Conservation (phyloP, 37 sponge, comb jelly and placozoan species). For the Eunapius fragilis region DNA sequence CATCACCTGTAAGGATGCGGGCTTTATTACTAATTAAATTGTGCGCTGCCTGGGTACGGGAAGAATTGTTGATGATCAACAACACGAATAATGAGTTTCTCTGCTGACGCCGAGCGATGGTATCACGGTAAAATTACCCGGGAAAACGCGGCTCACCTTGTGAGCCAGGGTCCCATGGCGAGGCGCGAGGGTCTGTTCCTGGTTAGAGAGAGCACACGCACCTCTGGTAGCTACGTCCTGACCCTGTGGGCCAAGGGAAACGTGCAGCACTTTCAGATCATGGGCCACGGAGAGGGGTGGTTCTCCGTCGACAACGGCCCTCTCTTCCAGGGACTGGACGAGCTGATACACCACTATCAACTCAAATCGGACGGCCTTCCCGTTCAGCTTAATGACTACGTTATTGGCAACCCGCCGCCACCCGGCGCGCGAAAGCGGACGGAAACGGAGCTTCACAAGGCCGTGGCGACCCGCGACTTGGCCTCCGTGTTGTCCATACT, state of each 20-base stretch:
- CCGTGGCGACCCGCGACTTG: slow-evolving; percentile 44
- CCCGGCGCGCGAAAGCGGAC: slow-evolving; percentile 45
- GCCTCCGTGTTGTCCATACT: slow-evolving; percentile 37
- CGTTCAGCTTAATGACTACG: slow-evolving; percentile 47
- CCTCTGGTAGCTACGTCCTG: slow-evolving; percentile 76
- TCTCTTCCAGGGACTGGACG: slow-evolving; percentile 89
- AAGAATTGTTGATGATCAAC: not conserved
- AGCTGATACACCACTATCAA: slow-evolving; percentile 76
- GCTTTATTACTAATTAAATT: no score
- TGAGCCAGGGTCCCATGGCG: slow-evolving; percentile 20
- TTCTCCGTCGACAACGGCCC: slow-evolving; percentile 91
- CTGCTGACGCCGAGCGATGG: slow-evolving; percentile 59
- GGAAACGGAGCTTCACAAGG: slow-evolving; percentile 79
- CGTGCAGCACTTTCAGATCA: slow-evolving; percentile 83
- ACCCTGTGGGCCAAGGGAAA: slow-evolving; percentile 72
- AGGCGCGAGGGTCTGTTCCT: slow-evolving; percentile 79
- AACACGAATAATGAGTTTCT: slow-evolving; percentile 42
- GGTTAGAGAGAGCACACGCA: slow-evolving; percentile 77
- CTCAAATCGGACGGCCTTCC: slow-evolving; percentile 74
- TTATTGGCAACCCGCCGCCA: slow-evolving; percentile 67
- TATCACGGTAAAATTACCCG: slow-evolving; percentile 86
- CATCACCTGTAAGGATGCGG: no score
- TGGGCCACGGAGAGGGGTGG: slow-evolving; percentile 86
- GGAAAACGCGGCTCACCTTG: slow-evolving; percentile 79
- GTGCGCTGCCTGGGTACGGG: no score